Percentiles rank a stretch among this genome's conserved stretches.
These are phyloP conservation scores for Nephrotoma appendiculata DNA, from an alignment of 2,888 invertebrate genomes.

Conservation along the genomic window DNA sequence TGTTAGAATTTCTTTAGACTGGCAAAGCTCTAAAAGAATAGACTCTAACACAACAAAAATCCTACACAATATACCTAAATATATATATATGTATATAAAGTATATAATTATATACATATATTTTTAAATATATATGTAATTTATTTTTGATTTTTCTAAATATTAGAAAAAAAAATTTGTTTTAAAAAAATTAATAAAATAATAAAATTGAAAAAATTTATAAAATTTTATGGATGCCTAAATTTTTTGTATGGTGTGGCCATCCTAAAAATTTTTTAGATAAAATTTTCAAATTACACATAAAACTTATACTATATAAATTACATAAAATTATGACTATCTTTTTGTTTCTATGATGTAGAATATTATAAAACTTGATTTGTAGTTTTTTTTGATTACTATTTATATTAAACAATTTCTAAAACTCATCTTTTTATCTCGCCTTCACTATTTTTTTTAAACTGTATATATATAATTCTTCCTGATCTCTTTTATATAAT, in stretches of 20 bases:
- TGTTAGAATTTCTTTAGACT: background rate
- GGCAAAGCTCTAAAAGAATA: background rate
- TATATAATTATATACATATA: background rate
- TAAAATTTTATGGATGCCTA: background rate
- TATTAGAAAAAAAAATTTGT: background rate
- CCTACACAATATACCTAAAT: background rate
- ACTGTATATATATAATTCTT: background rate
- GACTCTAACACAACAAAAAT: background rate
- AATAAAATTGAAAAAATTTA: background rate
- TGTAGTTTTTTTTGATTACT: background rate
- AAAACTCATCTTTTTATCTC: constrained; percentile 1
- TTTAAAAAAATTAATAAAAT: background rate
- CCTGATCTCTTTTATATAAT: constrained; percentile 1
- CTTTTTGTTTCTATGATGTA: constrained; percentile 1
- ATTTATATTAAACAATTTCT: background rate
- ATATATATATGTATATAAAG: background rate
- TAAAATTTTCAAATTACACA: background rate
- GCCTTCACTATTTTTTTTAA: constrained; percentile 1
- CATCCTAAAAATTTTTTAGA: background rate
- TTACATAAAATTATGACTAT: constrained; percentile 3
- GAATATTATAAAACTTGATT: background rate
- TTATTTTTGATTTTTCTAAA: background rate
- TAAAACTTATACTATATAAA: constrained; percentile 4
- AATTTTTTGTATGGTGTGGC: background rate
- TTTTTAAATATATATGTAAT: background rate